Evolutionary conservation across 2,888 invertebrate genomes (phyloP).

Genomic region (Pristionchus mayeri): DNA sequence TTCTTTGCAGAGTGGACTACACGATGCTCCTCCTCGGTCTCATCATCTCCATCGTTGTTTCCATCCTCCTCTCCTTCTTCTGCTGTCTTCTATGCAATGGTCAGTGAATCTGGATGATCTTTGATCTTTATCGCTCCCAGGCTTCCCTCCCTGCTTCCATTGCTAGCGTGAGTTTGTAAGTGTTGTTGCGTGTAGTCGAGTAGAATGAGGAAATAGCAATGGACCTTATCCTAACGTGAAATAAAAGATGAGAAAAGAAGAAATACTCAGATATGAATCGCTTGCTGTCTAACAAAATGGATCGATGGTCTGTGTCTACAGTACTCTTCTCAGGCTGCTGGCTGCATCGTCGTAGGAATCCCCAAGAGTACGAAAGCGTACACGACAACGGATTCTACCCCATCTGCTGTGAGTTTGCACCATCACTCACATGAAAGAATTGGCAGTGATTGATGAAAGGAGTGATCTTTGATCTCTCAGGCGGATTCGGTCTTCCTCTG

Average conservation of each 20-base stretch:
- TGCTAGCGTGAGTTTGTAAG: constrained; percentile 27
- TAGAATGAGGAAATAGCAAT: neutral
- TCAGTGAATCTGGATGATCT: constrained; percentile 17
- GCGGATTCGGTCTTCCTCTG: constrained; percentile 74
- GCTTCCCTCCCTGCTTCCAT: neutral
- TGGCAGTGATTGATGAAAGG: neutral
- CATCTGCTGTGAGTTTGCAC: constrained; percentile 71
- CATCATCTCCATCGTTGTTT: constrained; percentile 72
- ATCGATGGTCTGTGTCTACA: neutral
- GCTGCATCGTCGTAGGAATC: constrained; percentile 74
- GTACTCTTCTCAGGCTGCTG: constrained; percentile 66
- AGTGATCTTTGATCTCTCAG: constrained; percentile 52
- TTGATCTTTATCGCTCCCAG: constrained; percentile 33
- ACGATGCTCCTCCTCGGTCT: constrained; percentile 73
- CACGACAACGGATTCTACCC: constrained; percentile 73
- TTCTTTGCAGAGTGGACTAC: constrained; percentile 71
- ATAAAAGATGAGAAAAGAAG: too few species aligned
- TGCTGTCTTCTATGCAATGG: constrained; percentile 74
- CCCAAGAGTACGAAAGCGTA: constrained; percentile 74
- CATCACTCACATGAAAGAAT: neutral
- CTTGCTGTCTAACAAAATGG: neutral
- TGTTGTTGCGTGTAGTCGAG: neutral
- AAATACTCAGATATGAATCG: too few species aligned
- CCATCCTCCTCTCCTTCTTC: constrained; percentile 71
- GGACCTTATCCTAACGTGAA: neutral